Evolutionary conservation across 1,140 invertebrate species (phyloP).

Genomic region (Telenomus remus): DNA sequence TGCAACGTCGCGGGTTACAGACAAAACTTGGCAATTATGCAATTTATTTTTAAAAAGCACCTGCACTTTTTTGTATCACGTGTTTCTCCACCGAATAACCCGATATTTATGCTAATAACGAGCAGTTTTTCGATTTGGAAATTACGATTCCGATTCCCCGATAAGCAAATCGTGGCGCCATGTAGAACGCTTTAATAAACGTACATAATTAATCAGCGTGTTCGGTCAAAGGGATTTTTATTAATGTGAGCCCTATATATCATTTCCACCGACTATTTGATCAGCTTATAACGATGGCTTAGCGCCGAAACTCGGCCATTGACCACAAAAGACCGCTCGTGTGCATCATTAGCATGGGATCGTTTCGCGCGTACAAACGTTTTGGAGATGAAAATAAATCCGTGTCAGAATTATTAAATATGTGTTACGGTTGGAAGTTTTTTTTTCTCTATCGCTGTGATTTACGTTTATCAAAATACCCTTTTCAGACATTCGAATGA

Average conservation of each 20-base stretch:
- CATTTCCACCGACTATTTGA: slow-evolving; percentile 55
- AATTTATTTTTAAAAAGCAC: neutral
- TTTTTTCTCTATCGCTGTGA: no score
- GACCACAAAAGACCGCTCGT: slow-evolving; percentile 40
- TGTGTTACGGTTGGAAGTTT: no score
- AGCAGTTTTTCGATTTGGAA: neutral
- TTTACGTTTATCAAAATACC: no score
- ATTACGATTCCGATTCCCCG: no score
- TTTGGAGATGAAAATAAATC: slow-evolving; percentile 26
- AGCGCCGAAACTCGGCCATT: slow-evolving; percentile 35
- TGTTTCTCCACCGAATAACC: neutral
- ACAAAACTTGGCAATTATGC: neutral
- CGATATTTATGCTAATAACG: slow-evolving; percentile 4
- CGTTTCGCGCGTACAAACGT: slow-evolving; percentile 38
- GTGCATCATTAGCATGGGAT: slow-evolving; percentile 48
- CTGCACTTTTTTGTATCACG: neutral
- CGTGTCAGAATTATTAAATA: no score
- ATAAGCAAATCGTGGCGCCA: slow-evolving; percentile 22
- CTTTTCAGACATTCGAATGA: no score
- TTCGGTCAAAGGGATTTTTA: slow-evolving; percentile 58
- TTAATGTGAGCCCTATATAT: slow-evolving; percentile 54
- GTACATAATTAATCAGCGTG: slow-evolving; percentile 59
- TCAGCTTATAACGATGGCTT: slow-evolving; percentile 33
- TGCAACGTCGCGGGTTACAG: neutral
- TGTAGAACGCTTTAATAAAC: slow-evolving; percentile 51